These are phyloP conservation scores for Alligator sinensis DNA, from an alignment of 2,113 vertebrate genomes.

Conservation along the genomic window DNA sequence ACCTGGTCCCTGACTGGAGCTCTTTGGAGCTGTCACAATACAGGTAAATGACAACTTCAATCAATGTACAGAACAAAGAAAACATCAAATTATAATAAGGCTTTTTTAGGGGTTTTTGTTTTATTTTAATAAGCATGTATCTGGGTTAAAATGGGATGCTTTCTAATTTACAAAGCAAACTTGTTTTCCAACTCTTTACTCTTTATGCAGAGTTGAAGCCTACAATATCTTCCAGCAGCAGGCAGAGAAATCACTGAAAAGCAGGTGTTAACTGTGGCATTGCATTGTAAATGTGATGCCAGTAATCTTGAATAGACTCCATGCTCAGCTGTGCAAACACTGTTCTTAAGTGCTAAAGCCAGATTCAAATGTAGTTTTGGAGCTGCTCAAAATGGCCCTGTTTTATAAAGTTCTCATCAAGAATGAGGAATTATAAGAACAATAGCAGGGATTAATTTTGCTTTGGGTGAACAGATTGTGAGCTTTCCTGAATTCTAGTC, in stretches of 20 bases:
- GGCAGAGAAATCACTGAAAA: conserved; percentile 53
- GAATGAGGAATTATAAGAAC: conserved; percentile 48
- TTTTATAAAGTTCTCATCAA: conserved; percentile 34
- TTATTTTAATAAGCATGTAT: conserved; percentile 25
- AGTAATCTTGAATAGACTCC: conserved; percentile 49
- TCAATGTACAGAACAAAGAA: conserved; percentile 15
- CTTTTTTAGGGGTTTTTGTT: background rate
- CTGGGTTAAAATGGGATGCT: conserved; percentile 24
- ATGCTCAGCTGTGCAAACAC: conserved; percentile 66
- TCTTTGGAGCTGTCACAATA: background rate
- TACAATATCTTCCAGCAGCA: conserved; percentile 21
- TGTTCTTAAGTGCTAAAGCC: conserved; percentile 50
- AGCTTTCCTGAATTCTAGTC: background rate
- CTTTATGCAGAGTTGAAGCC: background rate
- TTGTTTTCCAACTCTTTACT: background rate
- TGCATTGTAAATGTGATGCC: background rate
- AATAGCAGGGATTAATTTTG: conserved; percentile 45
- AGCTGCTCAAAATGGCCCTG: background rate
- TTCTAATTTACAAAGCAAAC: conserved; percentile 6
- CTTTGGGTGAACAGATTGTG: conserved; percentile 7
- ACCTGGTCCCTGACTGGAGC: background rate
- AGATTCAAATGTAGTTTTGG: conserved; percentile 43
- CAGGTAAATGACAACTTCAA: conserved; percentile 24
- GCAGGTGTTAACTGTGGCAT: conserved; percentile 14
- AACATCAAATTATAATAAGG: background rate